phyloP scores from a whole-genome alignment of 2,113 vertebrate genomes.

The Hemiprocne comata region DNA sequence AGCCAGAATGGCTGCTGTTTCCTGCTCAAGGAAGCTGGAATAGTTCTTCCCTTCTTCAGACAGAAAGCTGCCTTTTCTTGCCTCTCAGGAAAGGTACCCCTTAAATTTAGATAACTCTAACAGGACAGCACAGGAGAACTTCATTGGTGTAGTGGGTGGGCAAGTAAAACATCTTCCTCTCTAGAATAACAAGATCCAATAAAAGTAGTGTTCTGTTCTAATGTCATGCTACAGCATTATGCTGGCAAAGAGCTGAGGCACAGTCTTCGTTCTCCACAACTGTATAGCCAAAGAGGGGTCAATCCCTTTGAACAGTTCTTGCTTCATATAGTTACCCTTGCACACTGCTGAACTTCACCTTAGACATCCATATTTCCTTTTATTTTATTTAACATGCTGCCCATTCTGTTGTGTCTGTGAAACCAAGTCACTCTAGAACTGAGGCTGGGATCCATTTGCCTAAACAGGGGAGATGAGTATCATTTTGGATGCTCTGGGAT shows the following conservation, averaged over 20 bases:
- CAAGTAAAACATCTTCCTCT: background rate
- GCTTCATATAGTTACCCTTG: background rate
- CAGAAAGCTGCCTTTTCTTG: background rate
- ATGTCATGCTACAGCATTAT: background rate
- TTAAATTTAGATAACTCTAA: background rate
- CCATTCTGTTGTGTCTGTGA: background rate
- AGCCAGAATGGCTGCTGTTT: background rate
- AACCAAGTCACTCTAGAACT: background rate
- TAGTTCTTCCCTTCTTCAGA: background rate
- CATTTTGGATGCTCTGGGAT: background rate
- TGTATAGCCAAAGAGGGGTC: background rate
- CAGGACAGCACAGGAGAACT: background rate
- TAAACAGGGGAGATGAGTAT: background rate
- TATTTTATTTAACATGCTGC: background rate
- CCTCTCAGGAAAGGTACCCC: background rate
- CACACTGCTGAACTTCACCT: background rate
- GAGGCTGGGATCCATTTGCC: background rate
- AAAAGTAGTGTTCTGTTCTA: background rate
- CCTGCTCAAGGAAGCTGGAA: background rate
- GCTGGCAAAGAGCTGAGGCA: background rate
- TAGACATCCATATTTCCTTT: background rate
- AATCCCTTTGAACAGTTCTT: background rate
- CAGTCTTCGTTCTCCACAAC: background rate
- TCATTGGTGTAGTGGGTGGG: background rate
- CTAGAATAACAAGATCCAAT: background rate